Conservation (phyloP, 2,113 vertebrate genomes). For the Cololabis saira region DNA sequence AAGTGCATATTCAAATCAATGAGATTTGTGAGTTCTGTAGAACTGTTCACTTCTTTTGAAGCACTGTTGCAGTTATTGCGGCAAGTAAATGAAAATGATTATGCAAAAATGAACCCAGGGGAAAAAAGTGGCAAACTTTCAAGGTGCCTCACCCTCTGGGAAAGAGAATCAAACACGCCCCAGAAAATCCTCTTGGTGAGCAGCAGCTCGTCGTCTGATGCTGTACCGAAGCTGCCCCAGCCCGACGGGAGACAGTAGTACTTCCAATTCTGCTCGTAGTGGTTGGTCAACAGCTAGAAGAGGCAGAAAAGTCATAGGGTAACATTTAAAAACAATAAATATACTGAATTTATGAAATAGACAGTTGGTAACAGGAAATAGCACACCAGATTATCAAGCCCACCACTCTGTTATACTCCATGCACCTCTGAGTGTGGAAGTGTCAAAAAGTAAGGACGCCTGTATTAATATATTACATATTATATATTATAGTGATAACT, state of each 20-base stretch:
- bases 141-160: slow-evolving; percentile 87
- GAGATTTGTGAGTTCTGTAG: slow-evolving; percentile 7
- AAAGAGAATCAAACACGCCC: slow-evolving; percentile 97
- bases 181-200: slow-evolving; percentile 99
- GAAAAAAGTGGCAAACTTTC: neutral
- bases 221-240: slow-evolving; percentile 92
- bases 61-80: neutral
- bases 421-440: too few relatives aligned
- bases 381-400: too few relatives aligned
- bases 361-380: too few relatives aligned
- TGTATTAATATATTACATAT: too few relatives aligned
- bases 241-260: slow-evolving; percentile 97
- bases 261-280: slow-evolving; percentile 98
- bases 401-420: too few relatives aligned
- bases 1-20: slow-evolving; percentile 26
- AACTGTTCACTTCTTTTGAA: neutral
- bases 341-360: neutral
- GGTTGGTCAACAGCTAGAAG: slow-evolving; percentile 92
- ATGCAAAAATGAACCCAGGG: neutral
- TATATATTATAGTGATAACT: slow-evolving; percentile 7
- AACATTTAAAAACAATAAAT: neutral
- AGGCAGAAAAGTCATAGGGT: slow-evolving; percentile 37
- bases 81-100: too few relatives aligned
- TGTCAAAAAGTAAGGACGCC: too few relatives aligned
- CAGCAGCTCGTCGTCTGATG: slow-evolving; percentile 93